Evolutionary conservation across 35 echinoderm and acorn worm genomes (phyloP), one percentile per base, ranked within the genome.

Genomic region (Apostichopus parvimensis): DNA sequence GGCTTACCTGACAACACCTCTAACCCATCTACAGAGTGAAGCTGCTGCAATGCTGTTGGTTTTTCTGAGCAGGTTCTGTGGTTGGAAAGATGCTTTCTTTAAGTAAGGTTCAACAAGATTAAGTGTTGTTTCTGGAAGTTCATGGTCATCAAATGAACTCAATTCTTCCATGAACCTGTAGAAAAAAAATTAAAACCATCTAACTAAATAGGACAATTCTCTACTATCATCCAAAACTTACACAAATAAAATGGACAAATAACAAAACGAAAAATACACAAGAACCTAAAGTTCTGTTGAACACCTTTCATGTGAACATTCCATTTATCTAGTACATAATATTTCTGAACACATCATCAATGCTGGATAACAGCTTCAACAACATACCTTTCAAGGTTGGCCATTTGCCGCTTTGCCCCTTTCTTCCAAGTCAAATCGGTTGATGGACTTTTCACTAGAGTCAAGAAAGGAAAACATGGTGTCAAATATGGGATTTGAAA

Each of bases 341-440:
- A 45, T 45, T 45, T 45, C 34, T 4, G 34, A 45, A 45, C 34
- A 4, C 34, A 24, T 22, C 77, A 61, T 61, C 58, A 61, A 61
- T 61, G 7, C 12, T 8, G 12, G 12, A 61, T 12, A 61, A 61
- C 58, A 61, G 58, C 58, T 12, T 68, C 6, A 66, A 53, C 34
- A 4, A 45, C 93, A 77, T 95, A 98, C 96, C 97, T 94, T 79
- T 96, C 97, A 54, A 99, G 83, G 59, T 99, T 99, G 64, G 97
- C 95, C 97, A 99, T 99, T 79, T 98, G 97, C 57, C 97, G 77
- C 23, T 99, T 99, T 0, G 95, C 97, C 80, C 97, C 97, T 92
- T 98, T 98, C 73, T 95, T 98, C 97, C 97, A 98, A 13, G 97
- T 98, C 91, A 98, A 56, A 86, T 98, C 97, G 58, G 97, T 94